Percentiles rank a stretch among this genome's conserved stretches.
These are phyloP conservation scores for Dicrurus megarhynchus DNA, from an alignment of 2,113 vertebrate genomes.

Conservation along the genomic window DNA sequence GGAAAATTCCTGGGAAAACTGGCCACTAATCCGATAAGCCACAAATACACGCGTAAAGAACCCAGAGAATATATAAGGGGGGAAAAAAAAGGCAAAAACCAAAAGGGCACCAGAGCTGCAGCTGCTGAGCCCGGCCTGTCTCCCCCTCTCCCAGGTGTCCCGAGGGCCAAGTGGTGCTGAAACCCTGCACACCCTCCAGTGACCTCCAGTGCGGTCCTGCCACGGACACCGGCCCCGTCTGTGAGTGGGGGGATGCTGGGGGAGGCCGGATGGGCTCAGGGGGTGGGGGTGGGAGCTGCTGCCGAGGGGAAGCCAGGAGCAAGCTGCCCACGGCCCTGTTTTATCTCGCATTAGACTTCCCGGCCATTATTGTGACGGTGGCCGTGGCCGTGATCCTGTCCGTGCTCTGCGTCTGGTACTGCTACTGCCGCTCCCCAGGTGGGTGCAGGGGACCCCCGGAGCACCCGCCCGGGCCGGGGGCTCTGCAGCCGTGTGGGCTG, in stretches of 20 bases:
- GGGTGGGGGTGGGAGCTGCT: not conserved
- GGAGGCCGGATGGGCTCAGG: not conserved
- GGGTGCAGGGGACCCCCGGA: rapidly evolving
- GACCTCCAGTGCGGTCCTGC: not conserved
- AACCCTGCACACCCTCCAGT: not conserved
- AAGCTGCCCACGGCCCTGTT: not conserved
- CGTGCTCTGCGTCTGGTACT: rapidly evolving
- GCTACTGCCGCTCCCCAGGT: rapidly evolving
- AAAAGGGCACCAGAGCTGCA: not conserved
- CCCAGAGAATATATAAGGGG: not conserved
- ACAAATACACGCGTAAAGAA: not conserved
- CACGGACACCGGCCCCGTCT: rapidly evolving
- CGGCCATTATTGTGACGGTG: too few species aligned
- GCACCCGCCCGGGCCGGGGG: rapidly evolving
- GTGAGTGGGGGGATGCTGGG: not conserved
- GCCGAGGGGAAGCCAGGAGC: rapidly evolving
- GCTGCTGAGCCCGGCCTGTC: rapidly evolving
- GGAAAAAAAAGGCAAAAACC: not conserved
- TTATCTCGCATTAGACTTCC: rapidly evolving
- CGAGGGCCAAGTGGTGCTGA: not conserved
- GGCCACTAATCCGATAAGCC: not conserved
- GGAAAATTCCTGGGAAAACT: not conserved
- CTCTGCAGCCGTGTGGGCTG: not conserved
- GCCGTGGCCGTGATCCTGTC: rapidly evolving
- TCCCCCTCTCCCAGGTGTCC: not conserved